Evolutionary conservation across 1,140 invertebrate species (phyloP).

Genomic region (Pseudomyrmex concolor): DNA sequence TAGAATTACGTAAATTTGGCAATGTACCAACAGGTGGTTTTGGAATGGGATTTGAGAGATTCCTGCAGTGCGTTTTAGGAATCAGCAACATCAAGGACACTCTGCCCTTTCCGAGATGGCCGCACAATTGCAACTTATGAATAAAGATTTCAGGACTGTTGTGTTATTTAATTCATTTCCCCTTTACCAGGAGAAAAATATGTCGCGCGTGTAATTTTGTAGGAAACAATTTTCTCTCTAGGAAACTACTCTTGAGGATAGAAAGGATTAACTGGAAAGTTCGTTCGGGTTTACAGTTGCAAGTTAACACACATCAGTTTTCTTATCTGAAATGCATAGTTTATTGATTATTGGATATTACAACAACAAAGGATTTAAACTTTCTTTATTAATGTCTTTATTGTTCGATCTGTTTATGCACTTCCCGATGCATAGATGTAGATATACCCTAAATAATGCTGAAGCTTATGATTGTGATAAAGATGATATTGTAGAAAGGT

Average conservation of each 20-base stretch:
- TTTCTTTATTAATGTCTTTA: conserved; percentile 64
- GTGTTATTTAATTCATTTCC: conserved; percentile 61
- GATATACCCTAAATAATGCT: conserved; percentile 60
- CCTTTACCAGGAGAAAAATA: not conserved
- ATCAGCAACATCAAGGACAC: conserved; percentile 96
- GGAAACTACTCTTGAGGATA: no score
- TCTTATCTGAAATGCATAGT: no score
- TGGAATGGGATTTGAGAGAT: conserved; percentile 97
- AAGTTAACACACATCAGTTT: no score
- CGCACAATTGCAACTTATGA: conserved; percentile 94
- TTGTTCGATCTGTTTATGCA: conserved; percentile 70
- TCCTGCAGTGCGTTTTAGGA: conserved; percentile 92
- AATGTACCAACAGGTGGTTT: conserved; percentile 96
- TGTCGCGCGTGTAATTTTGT: no score
- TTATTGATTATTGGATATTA: conserved; percentile 35
- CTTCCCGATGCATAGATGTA: conserved; percentile 6
- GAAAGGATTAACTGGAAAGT: no score
- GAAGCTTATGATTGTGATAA: conserved; percentile 53
- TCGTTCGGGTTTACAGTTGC: no score
- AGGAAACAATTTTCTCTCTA: no score
- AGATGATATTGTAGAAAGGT: conserved; percentile 72
- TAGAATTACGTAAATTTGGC: conserved; percentile 95
- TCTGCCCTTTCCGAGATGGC: conserved; percentile 97
- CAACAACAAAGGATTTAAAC: conserved; percentile 67
- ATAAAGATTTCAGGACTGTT: conserved; percentile 76